A percentile compares a stretch with the other conserved stretches of the same genome.
These are phyloP conservation scores for Heliangelus exortis DNA, from an alignment of 2,797 vertebrate species.

Conservation along the genomic window DNA sequence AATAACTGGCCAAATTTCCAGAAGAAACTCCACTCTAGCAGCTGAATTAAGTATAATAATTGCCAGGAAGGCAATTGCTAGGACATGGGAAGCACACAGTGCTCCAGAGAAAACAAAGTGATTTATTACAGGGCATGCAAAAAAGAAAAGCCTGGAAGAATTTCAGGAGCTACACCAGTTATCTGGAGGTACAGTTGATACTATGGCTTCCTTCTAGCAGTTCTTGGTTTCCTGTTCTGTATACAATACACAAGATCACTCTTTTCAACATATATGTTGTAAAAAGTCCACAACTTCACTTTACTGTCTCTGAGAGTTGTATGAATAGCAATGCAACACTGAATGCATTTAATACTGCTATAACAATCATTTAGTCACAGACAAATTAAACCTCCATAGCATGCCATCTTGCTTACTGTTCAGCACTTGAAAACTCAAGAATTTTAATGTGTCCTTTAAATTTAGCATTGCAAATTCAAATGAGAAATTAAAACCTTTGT, in stretches of 20 bases:
- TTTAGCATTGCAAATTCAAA: not conserved
- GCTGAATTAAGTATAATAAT: slow-evolving; percentile 13
- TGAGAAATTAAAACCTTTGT: not conserved
- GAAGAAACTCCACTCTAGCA: not conserved
- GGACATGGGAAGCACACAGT: not conserved
- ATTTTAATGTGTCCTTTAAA: not conserved
- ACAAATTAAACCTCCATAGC: not conserved
- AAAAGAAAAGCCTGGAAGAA: not conserved
- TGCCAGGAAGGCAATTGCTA: slow-evolving; percentile 15
- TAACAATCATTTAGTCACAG: not conserved
- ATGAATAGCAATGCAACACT: not conserved
- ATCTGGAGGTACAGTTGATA: not conserved
- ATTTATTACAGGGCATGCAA: not conserved
- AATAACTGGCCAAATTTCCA: not conserved
- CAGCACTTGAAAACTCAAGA: not conserved
- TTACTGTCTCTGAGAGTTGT: not conserved
- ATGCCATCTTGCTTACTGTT: not conserved
- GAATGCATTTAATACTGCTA: not conserved
- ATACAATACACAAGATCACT: fast-evolving
- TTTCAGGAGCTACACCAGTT: not conserved
- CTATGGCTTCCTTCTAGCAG: not conserved
- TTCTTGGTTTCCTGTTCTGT: not conserved
- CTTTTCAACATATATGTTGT: not conserved
- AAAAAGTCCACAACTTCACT: not conserved
- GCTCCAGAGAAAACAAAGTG: slow-evolving; percentile 10